A percentile compares a stretch with the other conserved stretches of the same genome.
Evolutionary conservation across 2,888 invertebrate species (phyloP).

Genomic region (Eristalinus sepulchralis): DNA sequence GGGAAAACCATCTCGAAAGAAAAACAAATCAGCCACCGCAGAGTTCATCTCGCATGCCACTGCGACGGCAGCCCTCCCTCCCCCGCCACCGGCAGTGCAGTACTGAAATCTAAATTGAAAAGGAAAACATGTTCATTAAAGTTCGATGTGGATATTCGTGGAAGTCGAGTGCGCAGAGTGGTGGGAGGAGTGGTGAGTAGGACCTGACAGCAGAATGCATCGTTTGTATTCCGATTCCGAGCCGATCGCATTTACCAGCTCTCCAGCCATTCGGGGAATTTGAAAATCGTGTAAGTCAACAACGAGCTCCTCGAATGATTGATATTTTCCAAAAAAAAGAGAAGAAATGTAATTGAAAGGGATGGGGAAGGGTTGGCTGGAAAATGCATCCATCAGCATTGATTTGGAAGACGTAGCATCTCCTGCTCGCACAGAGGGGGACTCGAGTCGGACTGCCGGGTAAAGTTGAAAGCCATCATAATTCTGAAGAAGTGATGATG

Average conservation of each 20-base stretch:
- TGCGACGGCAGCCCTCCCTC: not conserved
- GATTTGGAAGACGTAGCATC: not conserved
- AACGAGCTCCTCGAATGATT: constrained; percentile 6
- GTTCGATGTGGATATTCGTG: constrained; percentile 3
- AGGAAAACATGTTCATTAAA: constrained; percentile 24
- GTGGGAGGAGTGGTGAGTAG: not conserved
- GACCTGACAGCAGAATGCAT: not conserved
- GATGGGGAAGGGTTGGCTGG: not conserved
- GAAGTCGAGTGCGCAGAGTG: not conserved
- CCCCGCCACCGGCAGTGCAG: not conserved
- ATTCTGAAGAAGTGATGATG: not conserved
- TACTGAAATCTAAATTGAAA: constrained; percentile 17
- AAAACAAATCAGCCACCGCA: not conserved
- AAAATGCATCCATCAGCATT: constrained; percentile 22
- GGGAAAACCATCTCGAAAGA: not conserved
- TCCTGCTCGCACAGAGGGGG: not conserved
- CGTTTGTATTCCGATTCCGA: not conserved
- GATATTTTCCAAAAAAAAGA: not conserved
- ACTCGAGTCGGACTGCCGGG: not conserved
- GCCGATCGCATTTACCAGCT: constrained; percentile 11
- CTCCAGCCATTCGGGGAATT: constrained; percentile 3
- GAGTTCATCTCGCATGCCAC: not conserved
- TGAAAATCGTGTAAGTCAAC: constrained; percentile 9
- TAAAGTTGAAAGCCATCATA: not conserved
- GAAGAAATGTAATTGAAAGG: not conserved